Evolutionary conservation across 1,140 invertebrate species (phyloP).

Genomic region (Pteromalus puparum): DNA sequence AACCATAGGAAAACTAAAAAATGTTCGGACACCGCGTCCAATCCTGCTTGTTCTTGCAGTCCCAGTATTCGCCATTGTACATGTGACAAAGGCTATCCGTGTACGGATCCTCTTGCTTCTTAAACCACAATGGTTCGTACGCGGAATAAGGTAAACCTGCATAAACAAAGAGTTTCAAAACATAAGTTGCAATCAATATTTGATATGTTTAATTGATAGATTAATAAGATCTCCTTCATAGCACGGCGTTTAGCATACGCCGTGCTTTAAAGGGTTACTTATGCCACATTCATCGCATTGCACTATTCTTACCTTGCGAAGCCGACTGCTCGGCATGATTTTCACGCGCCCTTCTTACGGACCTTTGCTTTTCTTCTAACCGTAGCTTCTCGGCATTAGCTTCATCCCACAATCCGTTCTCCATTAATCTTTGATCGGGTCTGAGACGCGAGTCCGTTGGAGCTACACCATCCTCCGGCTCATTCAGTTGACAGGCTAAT

Average conservation of each 20-base stretch:
- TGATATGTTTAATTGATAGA: background rate
- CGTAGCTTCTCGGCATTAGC: conserved; percentile 94
- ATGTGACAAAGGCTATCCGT: conserved; percentile 90
- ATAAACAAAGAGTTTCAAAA: conserved; percentile 38
- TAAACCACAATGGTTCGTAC: conserved; percentile 96
- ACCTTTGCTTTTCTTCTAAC: conserved; percentile 96
- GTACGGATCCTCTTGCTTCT: conserved; percentile 85
- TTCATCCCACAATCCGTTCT: conserved; percentile 96
- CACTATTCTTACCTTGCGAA: conserved; percentile 76
- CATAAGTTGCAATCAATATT: background rate
- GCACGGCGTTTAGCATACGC: too few species aligned
- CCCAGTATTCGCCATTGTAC: conserved; percentile 95
- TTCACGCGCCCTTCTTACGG: conserved; percentile 84
- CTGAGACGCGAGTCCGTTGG: conserved; percentile 96
- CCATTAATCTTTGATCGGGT: conserved; percentile 98
- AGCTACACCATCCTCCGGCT: conserved; percentile 92
- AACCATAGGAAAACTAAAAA: conserved; percentile 78
- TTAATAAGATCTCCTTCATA: background rate
- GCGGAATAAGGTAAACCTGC: conserved; percentile 83
- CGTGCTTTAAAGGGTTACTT: too few species aligned
- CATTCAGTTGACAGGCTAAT: conserved; percentile 97
- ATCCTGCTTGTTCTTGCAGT: conserved; percentile 90
- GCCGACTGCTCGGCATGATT: conserved; percentile 87
- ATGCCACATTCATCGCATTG: too few species aligned
- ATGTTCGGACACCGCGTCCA: conserved; percentile 96